Evolutionary conservation across 2,113 vertebrate species (phyloP).

Genomic region (Aix galericulata): DNA sequence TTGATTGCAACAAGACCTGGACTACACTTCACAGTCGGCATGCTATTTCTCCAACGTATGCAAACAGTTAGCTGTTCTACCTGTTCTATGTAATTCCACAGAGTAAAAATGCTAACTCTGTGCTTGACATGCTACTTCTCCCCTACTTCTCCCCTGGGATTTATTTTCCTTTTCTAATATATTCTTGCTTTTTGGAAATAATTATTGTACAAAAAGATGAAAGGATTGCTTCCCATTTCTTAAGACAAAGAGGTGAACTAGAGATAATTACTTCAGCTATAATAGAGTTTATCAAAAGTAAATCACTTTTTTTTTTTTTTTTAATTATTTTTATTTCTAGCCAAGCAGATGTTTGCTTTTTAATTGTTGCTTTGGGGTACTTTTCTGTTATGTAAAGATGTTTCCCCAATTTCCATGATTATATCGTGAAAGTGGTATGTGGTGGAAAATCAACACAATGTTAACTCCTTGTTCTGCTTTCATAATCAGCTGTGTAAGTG

Average conservation of each 20-base stretch:
- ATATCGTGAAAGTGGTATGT: neutral
- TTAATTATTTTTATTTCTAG: neutral
- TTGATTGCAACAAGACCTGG: neutral
- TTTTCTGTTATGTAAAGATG: constrained; percentile 13
- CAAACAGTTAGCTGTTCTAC: neutral
- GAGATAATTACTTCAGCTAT: constrained; percentile 12
- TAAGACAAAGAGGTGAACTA: constrained; percentile 21
- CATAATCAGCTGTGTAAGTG: neutral
- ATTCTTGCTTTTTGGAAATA: neutral
- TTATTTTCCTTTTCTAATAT: constrained; percentile 26
- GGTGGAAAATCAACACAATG: neutral
- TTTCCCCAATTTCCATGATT: neutral
- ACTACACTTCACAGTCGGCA: neutral
- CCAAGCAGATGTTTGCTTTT: constrained; percentile 5
- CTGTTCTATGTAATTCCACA: neutral
- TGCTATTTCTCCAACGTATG: neutral
- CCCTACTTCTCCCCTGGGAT: neutral
- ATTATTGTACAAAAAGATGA: constrained; percentile 17
- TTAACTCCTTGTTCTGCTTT: neutral
- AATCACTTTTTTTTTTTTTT: neutral
- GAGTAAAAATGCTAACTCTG: neutral
- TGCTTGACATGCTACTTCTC: neutral
- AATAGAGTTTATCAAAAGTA: constrained; percentile 7
- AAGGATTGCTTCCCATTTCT: neutral
- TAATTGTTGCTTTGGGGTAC: constrained; percentile 3